phyloP scores from a whole-genome alignment of 2,888 invertebrate genomes.

The Crioceris asparagi region DNA sequence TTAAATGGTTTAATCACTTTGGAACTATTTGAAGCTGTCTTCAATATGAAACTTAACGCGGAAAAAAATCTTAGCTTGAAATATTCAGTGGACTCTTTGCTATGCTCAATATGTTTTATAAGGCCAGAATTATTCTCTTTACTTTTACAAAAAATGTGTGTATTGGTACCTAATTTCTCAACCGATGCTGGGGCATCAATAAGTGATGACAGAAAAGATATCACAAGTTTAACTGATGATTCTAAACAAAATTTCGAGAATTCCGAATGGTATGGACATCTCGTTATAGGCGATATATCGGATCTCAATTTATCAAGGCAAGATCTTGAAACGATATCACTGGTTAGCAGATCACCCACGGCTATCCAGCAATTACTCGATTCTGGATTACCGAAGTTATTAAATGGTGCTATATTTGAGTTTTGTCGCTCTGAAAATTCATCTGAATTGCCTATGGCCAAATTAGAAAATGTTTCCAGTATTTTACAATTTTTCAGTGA shows the following conservation, averaged over 20 bases:
- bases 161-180: slow-evolving; percentile 43
- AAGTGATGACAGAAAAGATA: slow-evolving; percentile 47
- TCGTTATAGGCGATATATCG: slow-evolving; percentile 45
- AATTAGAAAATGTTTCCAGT: slow-evolving; percentile 48
- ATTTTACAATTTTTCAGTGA: slow-evolving; percentile 74
- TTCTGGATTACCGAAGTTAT: slow-evolving; percentile 57
- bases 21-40: slow-evolving; percentile 66
- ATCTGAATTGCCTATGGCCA: slow-evolving; percentile 40
- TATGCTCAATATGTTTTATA: slow-evolving; percentile 80
- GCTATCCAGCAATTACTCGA: slow-evolving; percentile 66
- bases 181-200: slow-evolving; percentile 45
- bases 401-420: slow-evolving; percentile 51
- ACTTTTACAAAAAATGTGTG: slow-evolving; percentile 62
- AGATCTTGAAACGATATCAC: slow-evolving; percentile 65
- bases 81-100: slow-evolving; percentile 71
- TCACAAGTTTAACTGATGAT: slow-evolving; percentile 58
- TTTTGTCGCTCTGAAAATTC: slow-evolving; percentile 31
- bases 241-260: slow-evolving; percentile 45
- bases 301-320: slow-evolving; percentile 48
- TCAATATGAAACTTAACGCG: slow-evolving; percentile 64
- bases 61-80: slow-evolving; percentile 64
- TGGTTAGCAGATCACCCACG: slow-evolving; percentile 70
- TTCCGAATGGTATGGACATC: slow-evolving; percentile 47
- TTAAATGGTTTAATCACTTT: slow-evolving; percentile 58
- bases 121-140: slow-evolving; percentile 66